Evolutionary conservation across 1,140 invertebrate genomes (phyloP).

Genomic region (Lethocerus indicus): DNA sequence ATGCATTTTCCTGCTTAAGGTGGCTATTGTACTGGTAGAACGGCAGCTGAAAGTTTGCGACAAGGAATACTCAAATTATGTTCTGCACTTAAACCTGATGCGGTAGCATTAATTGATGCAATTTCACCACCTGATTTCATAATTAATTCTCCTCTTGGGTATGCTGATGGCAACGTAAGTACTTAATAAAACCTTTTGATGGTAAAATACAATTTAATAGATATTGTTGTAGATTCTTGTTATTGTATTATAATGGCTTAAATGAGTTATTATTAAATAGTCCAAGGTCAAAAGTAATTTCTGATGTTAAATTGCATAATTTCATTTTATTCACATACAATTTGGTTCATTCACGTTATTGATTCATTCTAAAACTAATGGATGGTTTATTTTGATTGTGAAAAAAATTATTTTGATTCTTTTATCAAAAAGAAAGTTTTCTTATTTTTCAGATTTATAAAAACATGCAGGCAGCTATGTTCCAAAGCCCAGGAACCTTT

Average conservation of each 20-base stretch:
- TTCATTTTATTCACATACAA: too few relatives aligned
- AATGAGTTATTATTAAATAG: too few relatives aligned
- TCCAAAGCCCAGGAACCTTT: constrained; percentile 47
- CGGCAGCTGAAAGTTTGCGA: constrained; percentile 1
- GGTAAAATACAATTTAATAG: too few relatives aligned
- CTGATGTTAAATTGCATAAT: too few relatives aligned
- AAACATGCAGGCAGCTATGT: constrained; percentile 58
- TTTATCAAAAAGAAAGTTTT: too few relatives aligned
- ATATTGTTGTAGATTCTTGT: too few relatives aligned
- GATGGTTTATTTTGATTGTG: too few relatives aligned
- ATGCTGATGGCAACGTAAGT: constrained; percentile 55
- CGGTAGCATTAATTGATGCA: constrained; percentile 58
- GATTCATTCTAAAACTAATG: too few relatives aligned
- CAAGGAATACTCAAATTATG: constrained; percentile 41
- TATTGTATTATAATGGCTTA: too few relatives aligned
- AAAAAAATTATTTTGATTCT: too few relatives aligned
- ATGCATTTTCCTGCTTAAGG: neutral
- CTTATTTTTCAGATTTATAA: constrained; percentile 44
- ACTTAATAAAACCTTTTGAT: constrained; percentile 11
- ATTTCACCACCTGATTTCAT: constrained; percentile 79
- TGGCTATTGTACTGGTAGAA: neutral
- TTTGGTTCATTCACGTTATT: too few relatives aligned
- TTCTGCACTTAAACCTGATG: constrained; percentile 43
- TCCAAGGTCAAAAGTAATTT: too few relatives aligned
- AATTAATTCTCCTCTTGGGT: constrained; percentile 60